Conservation (phyloP, 2,797 vertebrate genomes). For the Enteromius trimaculatus region DNA sequence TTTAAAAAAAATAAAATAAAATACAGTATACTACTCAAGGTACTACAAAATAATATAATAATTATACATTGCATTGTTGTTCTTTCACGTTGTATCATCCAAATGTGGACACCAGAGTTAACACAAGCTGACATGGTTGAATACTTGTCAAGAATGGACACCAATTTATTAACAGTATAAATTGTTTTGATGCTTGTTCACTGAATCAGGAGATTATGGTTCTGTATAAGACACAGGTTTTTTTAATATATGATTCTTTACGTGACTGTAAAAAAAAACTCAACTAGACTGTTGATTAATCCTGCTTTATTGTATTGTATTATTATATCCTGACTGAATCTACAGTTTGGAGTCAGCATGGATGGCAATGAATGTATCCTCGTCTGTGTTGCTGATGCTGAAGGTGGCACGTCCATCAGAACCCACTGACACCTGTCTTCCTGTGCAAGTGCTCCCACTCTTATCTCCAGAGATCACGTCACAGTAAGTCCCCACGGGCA, state of each 20-base stretch:
- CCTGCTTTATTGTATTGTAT: neutral
- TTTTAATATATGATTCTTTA: neutral
- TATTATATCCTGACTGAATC: neutral
- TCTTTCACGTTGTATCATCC: neutral
- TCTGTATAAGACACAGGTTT: neutral
- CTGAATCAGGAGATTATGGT: neutral
- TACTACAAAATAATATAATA: neutral
- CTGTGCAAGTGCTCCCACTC: conserved; percentile 76
- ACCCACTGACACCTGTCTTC: conserved; percentile 78
- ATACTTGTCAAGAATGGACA: neutral
- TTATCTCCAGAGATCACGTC: conserved; percentile 91
- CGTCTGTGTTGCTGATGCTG: conserved; percentile 80
- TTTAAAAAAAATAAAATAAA: no score
- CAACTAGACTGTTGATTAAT: neutral
- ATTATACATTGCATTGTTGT: neutral
- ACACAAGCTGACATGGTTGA: neutral
- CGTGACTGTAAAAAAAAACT: neutral
- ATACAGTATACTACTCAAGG: neutral
- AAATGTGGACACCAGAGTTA: neutral
- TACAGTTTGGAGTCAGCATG: conserved; percentile 82
- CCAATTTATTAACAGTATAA: neutral
- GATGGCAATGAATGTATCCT: conserved; percentile 87
- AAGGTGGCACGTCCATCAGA: conserved; percentile 79
- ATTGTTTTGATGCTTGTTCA: neutral
- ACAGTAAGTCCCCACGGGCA: conserved; percentile 87